Conservation (phyloP, 2,113 vertebrate genomes). For the Cynoglossus semilaevis region DNA sequence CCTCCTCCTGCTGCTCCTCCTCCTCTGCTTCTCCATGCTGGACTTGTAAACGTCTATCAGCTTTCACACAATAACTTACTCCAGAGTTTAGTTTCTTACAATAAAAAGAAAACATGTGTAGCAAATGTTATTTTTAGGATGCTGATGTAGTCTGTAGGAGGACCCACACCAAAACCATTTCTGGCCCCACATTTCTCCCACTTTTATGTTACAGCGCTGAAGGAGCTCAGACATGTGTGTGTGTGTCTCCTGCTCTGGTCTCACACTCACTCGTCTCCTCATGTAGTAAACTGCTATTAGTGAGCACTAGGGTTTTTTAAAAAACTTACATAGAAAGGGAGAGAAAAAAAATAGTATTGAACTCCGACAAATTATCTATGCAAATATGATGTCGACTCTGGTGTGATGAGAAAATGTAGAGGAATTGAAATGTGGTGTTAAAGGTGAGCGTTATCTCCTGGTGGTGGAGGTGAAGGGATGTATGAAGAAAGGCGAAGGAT, state of each 20-base stretch:
- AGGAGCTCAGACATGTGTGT: conserved; percentile 9
- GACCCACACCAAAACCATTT: conserved; percentile 17
- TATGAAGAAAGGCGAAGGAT: conserved; percentile 48
- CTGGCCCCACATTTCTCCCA: conserved; percentile 17
- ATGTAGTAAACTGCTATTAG: background rate
- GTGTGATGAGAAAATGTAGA: too few relatives aligned
- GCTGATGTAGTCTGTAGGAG: conserved; percentile 14
- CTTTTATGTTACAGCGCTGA: conserved; percentile 19
- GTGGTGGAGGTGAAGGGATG: conserved; percentile 55
- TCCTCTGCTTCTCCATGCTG: conserved; percentile 44
- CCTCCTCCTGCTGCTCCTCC: conserved; percentile 1
- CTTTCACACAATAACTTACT: conserved; percentile 44
- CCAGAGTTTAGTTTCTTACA: conserved; percentile 37
- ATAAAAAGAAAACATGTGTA: conserved; percentile 23
- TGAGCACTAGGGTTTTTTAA: too few relatives aligned
- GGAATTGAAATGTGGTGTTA: conserved; percentile 16
- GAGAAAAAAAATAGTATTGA: too few relatives aligned
- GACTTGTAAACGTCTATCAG: conserved; percentile 49
- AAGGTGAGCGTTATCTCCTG: conserved; percentile 50
- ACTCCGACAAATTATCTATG: background rate
- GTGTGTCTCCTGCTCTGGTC: conserved; percentile 8
- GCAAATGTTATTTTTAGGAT: conserved; percentile 23
- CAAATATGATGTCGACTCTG: too few relatives aligned
- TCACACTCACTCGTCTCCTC: conserved; percentile 3
- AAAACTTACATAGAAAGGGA: too few relatives aligned